Percentiles rank a stretch among this genome's conserved stretches.
Conservation (phyloP, 1,140 invertebrate species). For the Zelostemma sp. region DNA sequence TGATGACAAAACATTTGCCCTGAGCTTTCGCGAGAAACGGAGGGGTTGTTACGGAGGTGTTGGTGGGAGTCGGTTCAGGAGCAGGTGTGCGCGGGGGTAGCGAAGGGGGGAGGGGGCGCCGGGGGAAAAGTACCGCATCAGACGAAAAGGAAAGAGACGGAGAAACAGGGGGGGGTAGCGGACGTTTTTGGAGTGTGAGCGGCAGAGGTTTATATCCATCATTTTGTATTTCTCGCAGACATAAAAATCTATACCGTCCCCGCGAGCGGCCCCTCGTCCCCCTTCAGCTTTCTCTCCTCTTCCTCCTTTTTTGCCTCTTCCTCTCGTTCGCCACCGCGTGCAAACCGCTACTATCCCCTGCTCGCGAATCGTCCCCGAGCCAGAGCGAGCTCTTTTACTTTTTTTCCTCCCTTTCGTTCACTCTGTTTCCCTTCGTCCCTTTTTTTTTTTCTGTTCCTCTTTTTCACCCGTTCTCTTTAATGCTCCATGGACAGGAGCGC, state of each 20-base stretch:
- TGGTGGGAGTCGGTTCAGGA: constrained; percentile 10
- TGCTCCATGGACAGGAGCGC: constrained; percentile 51
- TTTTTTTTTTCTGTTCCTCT: constrained; percentile 40
- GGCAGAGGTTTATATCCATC: constrained; percentile 67
- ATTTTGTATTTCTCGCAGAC: constrained; percentile 69
- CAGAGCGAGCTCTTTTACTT: too few species aligned
- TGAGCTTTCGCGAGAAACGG: constrained; percentile 40
- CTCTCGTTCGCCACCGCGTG: constrained; percentile 30
- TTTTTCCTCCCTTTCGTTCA: constrained; percentile 1
- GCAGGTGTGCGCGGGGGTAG: background rate
- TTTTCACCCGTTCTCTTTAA: constrained; percentile 37
- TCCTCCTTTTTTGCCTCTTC: constrained; percentile 18
- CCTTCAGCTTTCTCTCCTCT: constrained; percentile 1
- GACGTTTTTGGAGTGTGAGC: constrained; percentile 44
- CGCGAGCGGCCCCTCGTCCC: constrained; percentile 23
- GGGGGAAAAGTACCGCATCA: constrained; percentile 31
- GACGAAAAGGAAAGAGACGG: constrained; percentile 33
- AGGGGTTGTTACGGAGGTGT: constrained; percentile 15
- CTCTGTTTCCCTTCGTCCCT: constrained; percentile 29
- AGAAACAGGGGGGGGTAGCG: too few species aligned
- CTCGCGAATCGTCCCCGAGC: constrained; percentile 14
- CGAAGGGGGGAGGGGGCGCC: constrained; percentile 1
- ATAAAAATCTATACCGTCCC: constrained; percentile 58
- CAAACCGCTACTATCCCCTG: constrained; percentile 13
- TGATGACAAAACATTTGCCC: constrained; percentile 54